phyloP scores from a whole-genome alignment of 2,113 vertebrate genomes.

The Canis aureus region DNA sequence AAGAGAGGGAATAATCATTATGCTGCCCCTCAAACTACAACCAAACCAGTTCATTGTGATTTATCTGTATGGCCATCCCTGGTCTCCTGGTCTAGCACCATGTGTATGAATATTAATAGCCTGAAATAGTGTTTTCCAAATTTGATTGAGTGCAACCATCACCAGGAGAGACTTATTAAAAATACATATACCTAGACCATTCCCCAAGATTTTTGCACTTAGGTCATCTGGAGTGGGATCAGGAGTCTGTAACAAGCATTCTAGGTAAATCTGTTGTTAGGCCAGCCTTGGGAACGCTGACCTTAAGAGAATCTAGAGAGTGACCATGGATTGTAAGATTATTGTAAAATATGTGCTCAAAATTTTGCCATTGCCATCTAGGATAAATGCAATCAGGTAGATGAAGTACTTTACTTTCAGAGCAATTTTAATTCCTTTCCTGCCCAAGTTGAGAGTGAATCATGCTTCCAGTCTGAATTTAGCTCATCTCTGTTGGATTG shows the following conservation, averaged over 20 bases:
- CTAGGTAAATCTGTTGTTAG: neutral
- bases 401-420: conserved; percentile 1
- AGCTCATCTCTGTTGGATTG: neutral
- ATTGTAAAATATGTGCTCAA: neutral
- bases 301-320: neutral
- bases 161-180: neutral
- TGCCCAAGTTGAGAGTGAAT: conserved; percentile 31
- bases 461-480: conserved; percentile 18
- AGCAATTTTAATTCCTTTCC: conserved; percentile 46
- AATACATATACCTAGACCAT: neutral
- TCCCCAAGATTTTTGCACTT: neutral
- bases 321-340: neutral
- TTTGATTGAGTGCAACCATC: neutral
- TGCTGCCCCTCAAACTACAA: neutral
- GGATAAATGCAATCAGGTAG: neutral
- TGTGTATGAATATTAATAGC: neutral
- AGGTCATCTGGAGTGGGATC: neutral
- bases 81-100: neutral
- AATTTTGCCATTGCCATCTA: neutral
- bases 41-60: neutral
- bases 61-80: neutral
- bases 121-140: neutral
- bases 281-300: neutral
- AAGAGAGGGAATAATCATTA: neutral
- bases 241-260: neutral